A percentile compares a stretch with the other conserved stretches of the same genome.
Evolutionary conservation across 2,113 vertebrate species (phyloP).

Genomic region (Vidua macroura): DNA sequence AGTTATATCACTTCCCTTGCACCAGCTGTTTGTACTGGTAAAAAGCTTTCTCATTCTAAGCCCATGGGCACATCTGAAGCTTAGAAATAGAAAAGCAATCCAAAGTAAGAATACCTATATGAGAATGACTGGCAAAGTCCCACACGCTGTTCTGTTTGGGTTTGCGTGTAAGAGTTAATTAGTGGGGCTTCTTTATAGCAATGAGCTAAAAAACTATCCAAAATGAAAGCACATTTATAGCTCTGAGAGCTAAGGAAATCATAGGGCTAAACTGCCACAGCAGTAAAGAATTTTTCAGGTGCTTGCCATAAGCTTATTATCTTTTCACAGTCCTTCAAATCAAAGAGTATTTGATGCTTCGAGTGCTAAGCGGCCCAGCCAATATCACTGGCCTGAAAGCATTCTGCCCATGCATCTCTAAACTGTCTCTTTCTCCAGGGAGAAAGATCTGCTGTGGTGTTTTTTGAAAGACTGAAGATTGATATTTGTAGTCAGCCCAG

Average conservation of each 20-base stretch:
- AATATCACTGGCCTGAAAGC: conserved; percentile 2
- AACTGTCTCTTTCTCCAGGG: not conserved
- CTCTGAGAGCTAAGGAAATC: not conserved
- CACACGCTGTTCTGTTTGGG: not conserved
- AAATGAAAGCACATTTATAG: not conserved
- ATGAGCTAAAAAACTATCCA: not conserved
- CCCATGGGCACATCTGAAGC: not conserved
- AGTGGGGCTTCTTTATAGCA: not conserved
- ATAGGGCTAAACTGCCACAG: not conserved
- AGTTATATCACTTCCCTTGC: not conserved
- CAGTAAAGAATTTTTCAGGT: not conserved
- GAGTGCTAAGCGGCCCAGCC: conserved; percentile 13
- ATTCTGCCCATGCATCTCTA: not conserved
- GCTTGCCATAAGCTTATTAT: conserved; percentile 35
- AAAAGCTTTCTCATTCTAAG: not conserved
- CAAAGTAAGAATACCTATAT: not conserved
- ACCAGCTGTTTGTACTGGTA: not conserved
- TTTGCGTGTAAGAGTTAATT: not conserved
- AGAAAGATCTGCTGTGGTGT: not conserved
- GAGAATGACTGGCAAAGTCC: not conserved
- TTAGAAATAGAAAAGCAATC: not conserved
- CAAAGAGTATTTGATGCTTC: conserved; percentile 36
- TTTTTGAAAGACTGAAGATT: not conserved
- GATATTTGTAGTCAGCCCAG: not conserved
- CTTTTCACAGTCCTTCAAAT: conserved; percentile 7